Conservation (phyloP, 2,797 vertebrate species). For the Sternarchorhynchus goeldii region DNA sequence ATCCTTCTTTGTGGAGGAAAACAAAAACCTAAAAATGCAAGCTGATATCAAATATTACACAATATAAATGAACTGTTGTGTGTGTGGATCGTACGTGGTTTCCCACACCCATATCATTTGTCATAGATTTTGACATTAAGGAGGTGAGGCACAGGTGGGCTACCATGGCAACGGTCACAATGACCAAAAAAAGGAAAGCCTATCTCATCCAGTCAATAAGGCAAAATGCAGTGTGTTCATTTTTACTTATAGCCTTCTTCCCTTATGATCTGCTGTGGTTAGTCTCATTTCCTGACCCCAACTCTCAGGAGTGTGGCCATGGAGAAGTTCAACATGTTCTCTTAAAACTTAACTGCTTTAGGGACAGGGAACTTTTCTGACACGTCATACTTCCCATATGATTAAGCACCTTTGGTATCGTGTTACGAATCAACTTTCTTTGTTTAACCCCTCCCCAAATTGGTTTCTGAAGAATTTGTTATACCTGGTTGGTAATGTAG, state of each 20-base stretch:
- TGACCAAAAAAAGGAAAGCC: constrained; percentile 64
- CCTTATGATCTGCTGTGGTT: constrained; percentile 66
- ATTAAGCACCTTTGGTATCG: constrained; percentile 24
- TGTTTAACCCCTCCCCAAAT: constrained; percentile 14
- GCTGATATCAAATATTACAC: constrained; percentile 62
- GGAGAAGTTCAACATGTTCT: constrained; percentile 47
- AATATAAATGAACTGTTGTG: constrained; percentile 32
- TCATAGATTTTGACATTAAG: constrained; percentile 63
- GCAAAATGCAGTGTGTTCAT: constrained; percentile 72
- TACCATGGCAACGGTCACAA: constrained; percentile 64
- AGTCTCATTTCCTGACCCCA: constrained; percentile 76
- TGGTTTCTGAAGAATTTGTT: neutral
- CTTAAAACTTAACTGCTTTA: constrained; percentile 46
- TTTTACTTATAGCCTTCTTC: constrained; percentile 71
- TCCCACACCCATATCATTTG: constrained; percentile 9
- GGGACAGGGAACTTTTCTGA: constrained; percentile 52
- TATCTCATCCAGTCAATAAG: constrained; percentile 68
- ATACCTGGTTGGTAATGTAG: neutral
- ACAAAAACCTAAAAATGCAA: constrained; percentile 53
- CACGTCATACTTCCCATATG: constrained; percentile 27
- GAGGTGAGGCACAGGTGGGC: constrained; percentile 69
- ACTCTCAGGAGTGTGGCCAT: constrained; percentile 65
- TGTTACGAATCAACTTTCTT: constrained; percentile 49
- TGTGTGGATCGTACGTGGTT: neutral
- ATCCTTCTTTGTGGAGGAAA: neutral